Conservation (phyloP, 2,113 vertebrate species). For the Elaphurus davidianus region DNA sequence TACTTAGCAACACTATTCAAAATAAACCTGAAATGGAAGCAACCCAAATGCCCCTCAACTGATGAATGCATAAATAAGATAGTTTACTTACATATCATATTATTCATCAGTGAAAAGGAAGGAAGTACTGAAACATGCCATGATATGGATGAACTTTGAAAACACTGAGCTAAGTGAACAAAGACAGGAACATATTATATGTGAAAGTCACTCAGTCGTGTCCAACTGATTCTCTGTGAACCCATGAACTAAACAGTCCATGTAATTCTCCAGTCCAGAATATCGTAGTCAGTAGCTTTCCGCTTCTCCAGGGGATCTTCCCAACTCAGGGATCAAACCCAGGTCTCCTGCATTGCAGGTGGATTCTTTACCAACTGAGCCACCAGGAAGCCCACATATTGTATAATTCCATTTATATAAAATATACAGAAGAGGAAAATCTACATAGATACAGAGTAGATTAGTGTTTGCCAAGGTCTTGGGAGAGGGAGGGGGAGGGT, state of each 20-base stretch:
- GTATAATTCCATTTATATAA: neutral
- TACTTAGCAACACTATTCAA: neutral
- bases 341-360: neutral
- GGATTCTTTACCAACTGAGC: neutral
- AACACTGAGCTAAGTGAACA: neutral
- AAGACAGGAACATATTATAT: neutral
- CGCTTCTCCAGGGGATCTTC: neutral
- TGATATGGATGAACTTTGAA: neutral
- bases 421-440: neutral
- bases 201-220: neutral
- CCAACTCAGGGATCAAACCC: neutral
- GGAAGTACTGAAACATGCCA: neutral
- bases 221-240: neutral
- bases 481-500: accelerated
- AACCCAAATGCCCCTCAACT: neutral
- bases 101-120: neutral
- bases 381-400: neutral
- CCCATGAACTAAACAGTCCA: neutral
- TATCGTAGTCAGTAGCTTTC: neutral
- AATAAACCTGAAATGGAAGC: neutral
- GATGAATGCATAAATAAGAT: neutral
- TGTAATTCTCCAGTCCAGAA: neutral
- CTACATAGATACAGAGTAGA: neutral
- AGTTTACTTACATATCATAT: neutral
- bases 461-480: neutral